Conservation (phyloP, 2,797 vertebrate genomes). For the Eremophila alpestris region DNA sequence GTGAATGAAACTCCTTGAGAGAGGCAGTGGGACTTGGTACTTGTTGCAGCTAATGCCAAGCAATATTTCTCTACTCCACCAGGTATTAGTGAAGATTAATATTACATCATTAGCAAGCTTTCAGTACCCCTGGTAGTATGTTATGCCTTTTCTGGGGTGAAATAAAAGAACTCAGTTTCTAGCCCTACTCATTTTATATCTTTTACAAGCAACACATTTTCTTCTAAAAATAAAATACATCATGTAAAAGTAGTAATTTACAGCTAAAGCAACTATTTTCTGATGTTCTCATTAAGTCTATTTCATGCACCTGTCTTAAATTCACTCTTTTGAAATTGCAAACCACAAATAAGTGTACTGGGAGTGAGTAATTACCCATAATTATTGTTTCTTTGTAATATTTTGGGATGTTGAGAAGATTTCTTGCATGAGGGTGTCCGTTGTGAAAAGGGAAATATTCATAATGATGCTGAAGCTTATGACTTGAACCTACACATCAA, state of each 20-base stretch:
- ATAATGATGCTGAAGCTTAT: conserved; percentile 7
- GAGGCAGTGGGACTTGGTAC: neutral
- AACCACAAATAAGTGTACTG: conserved; percentile 14
- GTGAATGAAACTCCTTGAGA: neutral
- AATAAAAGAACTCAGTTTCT: conserved; percentile 28
- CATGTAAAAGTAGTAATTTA: conserved; percentile 46
- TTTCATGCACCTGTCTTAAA: conserved; percentile 57
- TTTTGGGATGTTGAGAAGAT: conserved; percentile 29
- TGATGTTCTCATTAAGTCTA: conserved; percentile 34
- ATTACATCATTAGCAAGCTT: conserved; percentile 2
- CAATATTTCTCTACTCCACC: neutral
- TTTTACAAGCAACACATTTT: neutral
- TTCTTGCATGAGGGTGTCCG: neutral
- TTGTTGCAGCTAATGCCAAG: neutral
- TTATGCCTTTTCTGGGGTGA: neutral
- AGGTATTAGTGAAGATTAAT: conserved; percentile 33
- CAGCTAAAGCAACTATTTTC: conserved; percentile 38
- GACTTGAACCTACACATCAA: neutral
- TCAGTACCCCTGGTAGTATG: neutral
- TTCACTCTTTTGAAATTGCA: conserved; percentile 45
- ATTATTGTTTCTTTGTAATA: conserved; percentile 63
- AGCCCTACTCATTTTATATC: neutral
- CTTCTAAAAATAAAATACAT: conserved; percentile 31
- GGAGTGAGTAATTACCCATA: conserved; percentile 42
- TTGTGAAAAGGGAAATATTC: neutral